A percentile compares a stretch with the other conserved stretches of the same genome.
Conservation (phyloP, 2,888 invertebrate genomes). For the Cryptophagus acutangulus region DNA sequence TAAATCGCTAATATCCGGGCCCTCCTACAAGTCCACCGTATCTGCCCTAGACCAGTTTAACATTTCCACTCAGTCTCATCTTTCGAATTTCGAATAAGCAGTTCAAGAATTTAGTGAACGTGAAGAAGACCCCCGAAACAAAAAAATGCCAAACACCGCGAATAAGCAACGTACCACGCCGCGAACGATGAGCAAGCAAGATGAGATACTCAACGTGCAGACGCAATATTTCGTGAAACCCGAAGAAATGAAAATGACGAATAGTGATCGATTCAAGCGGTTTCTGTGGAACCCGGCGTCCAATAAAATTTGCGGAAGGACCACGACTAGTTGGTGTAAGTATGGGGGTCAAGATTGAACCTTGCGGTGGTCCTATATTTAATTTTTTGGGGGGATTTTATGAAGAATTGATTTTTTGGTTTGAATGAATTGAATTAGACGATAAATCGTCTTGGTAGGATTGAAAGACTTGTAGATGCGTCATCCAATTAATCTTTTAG, state of each 20-base stretch:
- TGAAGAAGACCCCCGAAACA: too few species aligned
- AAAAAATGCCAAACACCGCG: constrained; percentile 23
- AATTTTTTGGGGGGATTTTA: too few species aligned
- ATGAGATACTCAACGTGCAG: constrained; percentile 42
- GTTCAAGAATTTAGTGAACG: too few species aligned
- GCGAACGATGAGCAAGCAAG: constrained; percentile 41
- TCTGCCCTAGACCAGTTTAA: constrained; percentile 30
- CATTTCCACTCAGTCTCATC: constrained; percentile 6
- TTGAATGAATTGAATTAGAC: not conserved
- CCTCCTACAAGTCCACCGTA: constrained; percentile 40
- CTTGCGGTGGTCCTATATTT: not conserved
- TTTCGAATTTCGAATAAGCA: too few species aligned
- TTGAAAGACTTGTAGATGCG: not conserved
- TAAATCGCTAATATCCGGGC: constrained; percentile 52
- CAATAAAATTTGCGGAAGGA: constrained; percentile 70
- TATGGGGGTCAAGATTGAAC: too few species aligned
- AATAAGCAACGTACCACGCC: constrained; percentile 23
- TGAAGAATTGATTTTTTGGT: too few species aligned
- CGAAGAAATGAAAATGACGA: constrained; percentile 55
- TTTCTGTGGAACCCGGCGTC: constrained; percentile 76
- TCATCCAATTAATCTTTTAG: constrained; percentile 7
- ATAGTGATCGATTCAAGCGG: constrained; percentile 56
- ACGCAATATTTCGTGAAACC: constrained; percentile 60
- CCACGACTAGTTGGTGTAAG: constrained; percentile 81
- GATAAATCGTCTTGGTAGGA: not conserved